Evolutionary conservation across 2,888 invertebrate genomes (phyloP).

Genomic region (Lampropteryx suffumata): DNA sequence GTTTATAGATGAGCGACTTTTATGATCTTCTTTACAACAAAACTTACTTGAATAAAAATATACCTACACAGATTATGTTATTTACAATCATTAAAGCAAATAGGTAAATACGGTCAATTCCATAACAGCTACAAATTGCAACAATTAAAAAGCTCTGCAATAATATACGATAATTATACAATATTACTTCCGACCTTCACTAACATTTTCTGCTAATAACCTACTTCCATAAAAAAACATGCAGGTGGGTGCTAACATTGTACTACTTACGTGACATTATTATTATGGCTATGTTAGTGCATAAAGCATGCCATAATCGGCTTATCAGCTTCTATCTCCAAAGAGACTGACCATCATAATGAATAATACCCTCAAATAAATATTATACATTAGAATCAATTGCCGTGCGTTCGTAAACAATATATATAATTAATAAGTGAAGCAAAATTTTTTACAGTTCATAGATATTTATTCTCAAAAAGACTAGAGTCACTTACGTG

Average conservation of each 20-base stretch:
- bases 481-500: too few species aligned
- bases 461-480: too few species aligned
- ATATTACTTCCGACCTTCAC: constrained; percentile 19
- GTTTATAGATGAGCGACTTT: background rate
- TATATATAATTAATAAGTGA: too few species aligned
- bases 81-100: constrained; percentile 1
- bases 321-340: too few species aligned
- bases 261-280: background rate
- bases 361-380: too few species aligned
- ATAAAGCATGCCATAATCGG: background rate
- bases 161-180: constrained; percentile 7
- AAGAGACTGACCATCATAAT: too few species aligned
- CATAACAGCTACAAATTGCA: constrained; percentile 4
- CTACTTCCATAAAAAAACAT: constrained; percentile 18
- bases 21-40: too few species aligned
- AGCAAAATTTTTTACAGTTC: too few species aligned
- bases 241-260: constrained; percentile 16
- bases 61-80: too few species aligned
- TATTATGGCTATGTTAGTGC: background rate
- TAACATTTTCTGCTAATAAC: constrained; percentile 12
- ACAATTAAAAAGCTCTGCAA: constrained; percentile 4
- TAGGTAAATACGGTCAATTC: background rate
- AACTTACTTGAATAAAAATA: too few species aligned
- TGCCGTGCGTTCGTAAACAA: too few species aligned
- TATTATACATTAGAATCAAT: too few species aligned